Percentiles rank a stretch among this genome's conserved stretches.
Conservation (phyloP, 35 echinoderm and acorn worm genomes). For the Antedon bifida region DNA sequence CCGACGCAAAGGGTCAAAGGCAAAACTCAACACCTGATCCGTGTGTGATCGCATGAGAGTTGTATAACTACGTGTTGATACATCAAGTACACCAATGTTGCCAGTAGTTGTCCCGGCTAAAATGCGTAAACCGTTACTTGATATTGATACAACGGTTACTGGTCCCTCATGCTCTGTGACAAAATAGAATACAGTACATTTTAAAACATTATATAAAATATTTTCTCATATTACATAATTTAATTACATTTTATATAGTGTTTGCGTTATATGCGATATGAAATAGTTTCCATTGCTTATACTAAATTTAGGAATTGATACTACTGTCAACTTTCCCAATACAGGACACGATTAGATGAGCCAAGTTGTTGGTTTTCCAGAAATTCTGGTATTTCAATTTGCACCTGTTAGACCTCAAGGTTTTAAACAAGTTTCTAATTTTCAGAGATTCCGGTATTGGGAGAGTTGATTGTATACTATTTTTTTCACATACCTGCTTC, state of each 20-base stretch:
- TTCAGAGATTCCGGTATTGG: too few relatives aligned
- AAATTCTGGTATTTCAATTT: too few relatives aligned
- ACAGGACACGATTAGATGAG: too few relatives aligned
- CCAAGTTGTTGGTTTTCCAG: too few relatives aligned
- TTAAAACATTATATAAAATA: background rate
- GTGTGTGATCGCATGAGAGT: conserved; percentile 71
- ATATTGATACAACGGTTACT: conserved; percentile 76
- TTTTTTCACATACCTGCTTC: conserved; percentile 98
- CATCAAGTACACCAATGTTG: conserved; percentile 75
- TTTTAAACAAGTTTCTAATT: too few relatives aligned
- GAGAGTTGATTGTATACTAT: too few relatives aligned
- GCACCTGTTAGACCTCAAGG: too few relatives aligned
- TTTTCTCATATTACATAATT: background rate
- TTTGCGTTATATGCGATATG: too few relatives aligned
- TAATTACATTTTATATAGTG: too few relatives aligned
- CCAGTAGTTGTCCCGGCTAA: conserved; percentile 77
- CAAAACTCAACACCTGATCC: conserved; percentile 10
- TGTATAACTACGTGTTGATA: conserved; percentile 78
- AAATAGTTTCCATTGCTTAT: background rate
- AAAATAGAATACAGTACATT: too few relatives aligned
- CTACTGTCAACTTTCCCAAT: too few relatives aligned
- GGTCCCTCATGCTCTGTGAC: conserved; percentile 83
- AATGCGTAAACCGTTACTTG: conserved; percentile 72
- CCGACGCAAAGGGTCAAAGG: conserved; percentile 56
- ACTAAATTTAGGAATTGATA: too few relatives aligned